Base-by-base conservation (phyloP, 2,888 invertebrate genomes). In the Mesoligia furuncula region DNA sequence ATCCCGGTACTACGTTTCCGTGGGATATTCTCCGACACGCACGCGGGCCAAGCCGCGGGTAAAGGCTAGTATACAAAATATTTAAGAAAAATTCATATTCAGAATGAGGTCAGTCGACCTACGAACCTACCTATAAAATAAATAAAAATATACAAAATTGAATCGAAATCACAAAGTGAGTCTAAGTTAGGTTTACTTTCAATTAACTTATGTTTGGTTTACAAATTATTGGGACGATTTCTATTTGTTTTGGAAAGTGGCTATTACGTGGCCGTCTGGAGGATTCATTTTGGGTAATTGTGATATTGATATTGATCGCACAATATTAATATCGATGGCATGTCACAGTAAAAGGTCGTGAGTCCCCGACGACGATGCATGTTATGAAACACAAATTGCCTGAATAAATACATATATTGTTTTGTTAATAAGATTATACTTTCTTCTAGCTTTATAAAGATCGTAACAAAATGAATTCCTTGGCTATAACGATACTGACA, bases 181-280 rank as follows among this genome's bases (percentile, higher is more conserved):
- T 75, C 64, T 31, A 73, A 62, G 57, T 75, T 45, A 77, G 64
- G 70, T 70, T 84, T 74, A 64, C 77, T 74, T 79, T 73, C 69
- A 81, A 83, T 87, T 81, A 61, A 77, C 11, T 83, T 77, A n/a
- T 74, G 73, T 81, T 86, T 86, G 79, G 13, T 59, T 61, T 67
- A 75, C 61, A 75, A 83, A 45, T 80, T 86, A 79, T 67, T 78
- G 68, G 45, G 36, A 36, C 62, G 15, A 61, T 36, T 66, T 66
- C 62, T 62, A 72, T 85, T 86, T 77, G 75, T 84, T 88, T 75
- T 77, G 17, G 61, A 42, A 79, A 83, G 74, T 74, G 75, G 62
- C 62, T 69, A 65, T 80, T 75, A 75, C 31, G 68, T 51, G 59
- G 59, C 51, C 48, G 62, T 36, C 65, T 42, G 17, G 48, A 48